Evolutionary conservation across 2,888 invertebrate species (phyloP), one percentile per base, ranked within the genome.

Genomic region (Pedicia rivosa): DNA sequence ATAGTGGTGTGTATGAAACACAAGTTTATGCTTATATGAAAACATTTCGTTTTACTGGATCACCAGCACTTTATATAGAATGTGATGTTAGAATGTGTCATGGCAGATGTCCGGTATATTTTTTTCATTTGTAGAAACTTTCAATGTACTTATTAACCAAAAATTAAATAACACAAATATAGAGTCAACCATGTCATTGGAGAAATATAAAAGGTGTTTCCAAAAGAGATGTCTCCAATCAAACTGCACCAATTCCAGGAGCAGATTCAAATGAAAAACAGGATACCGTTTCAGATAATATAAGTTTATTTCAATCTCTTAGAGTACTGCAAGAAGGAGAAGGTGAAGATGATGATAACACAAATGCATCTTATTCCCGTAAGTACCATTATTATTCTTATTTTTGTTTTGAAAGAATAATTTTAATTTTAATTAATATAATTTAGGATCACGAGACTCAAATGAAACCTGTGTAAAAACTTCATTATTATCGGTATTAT

Each of bases 71-170:
- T 4, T 91, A 91, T 56, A 87, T 91, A 42, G 91, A 91, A 63
- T 91, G 91, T 51, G 91, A 91, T 59, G 90, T 91, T 22, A 67
- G 90, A 47, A 91, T 91, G 91, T 91, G 91, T 57, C 91, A 91
- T 57, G 91, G 91, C 42, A 68, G 87, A 48, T 91, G 91, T 66
- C 91, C 90, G 50, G 91, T 91, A 61, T 74, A 75, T 64, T 40
- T 17, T 10, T 22, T 33, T 34, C 31, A 26, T 9, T 8, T 24
- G 22, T 13, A 12, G 29, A 30, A 19, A 22, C 36, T 36, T 16
- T 29, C 6, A n/a, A n/a, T n/a, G n/a, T n/a, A n/a, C n/a, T 15
- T 29, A 10, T 16, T 29, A 16, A 4, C 12, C 2, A n/a, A 31
- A 30, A 29, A 17, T 22, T 29, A 33, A 38, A 16, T 35, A 15